Evolutionary conservation across 2,888 invertebrate species (phyloP).

Genomic region (Volucella inanis): DNA sequence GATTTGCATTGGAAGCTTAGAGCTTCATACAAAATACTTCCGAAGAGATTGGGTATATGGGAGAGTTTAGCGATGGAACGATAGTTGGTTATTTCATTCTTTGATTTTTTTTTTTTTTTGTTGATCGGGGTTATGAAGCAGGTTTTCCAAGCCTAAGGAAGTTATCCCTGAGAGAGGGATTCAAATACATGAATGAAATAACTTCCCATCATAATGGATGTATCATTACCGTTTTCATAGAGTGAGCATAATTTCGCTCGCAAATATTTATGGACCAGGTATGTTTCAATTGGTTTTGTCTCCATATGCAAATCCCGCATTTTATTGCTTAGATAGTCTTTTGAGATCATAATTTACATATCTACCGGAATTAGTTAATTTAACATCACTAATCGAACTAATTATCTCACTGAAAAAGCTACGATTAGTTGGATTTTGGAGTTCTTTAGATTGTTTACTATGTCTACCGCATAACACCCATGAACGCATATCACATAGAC

Average conservation of each 20-base stretch:
- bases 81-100: too few species aligned
- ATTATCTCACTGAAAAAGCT: slow-evolving; percentile 99
- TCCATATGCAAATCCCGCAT: slow-evolving; percentile 99
- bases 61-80: too few species aligned
- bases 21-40: too few species aligned
- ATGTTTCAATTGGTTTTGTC: slow-evolving; percentile 98
- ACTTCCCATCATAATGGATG: slow-evolving; percentile 99
- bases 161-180: too few species aligned
- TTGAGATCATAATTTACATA: slow-evolving; percentile 99
- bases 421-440: slow-evolving; percentile 98
- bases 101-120: too few species aligned
- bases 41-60: too few species aligned
- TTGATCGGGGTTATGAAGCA: too few species aligned
- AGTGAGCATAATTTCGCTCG: slow-evolving; percentile 98
- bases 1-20: too few species aligned
- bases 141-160: too few species aligned
- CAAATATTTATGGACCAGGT: slow-evolving; percentile 99
- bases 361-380: slow-evolving; percentile 98
- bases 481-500: slow-evolving; percentile 99
- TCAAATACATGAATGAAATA: slow-evolving; percentile 99
- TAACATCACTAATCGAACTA: slow-evolving; percentile 99
- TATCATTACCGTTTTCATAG: slow-evolving; percentile 99
- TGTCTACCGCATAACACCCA: slow-evolving; percentile 99
- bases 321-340: slow-evolving; percentile 99
- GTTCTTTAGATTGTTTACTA: slow-evolving; percentile 99